Conservation (phyloP, 1,140 invertebrate species). For the Cydia amplana region DNA sequence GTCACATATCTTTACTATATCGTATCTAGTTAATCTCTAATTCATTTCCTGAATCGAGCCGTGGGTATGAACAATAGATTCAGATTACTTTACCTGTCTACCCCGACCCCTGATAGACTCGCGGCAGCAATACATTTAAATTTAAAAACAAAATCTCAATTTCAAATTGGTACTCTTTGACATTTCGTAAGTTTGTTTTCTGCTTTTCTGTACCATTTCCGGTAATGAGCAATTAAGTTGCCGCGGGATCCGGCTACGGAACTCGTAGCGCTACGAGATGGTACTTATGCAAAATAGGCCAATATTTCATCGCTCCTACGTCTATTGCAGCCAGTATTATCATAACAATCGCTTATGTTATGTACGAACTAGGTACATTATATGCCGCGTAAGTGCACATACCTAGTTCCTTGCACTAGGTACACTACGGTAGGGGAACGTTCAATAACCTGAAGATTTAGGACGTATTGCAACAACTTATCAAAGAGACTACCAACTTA, state of each 20-base stretch:
- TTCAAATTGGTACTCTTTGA: conserved; percentile 34
- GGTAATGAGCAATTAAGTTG: conserved; percentile 68
- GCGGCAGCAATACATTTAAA: too few relatives aligned
- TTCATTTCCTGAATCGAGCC: too few relatives aligned
- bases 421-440: not conserved
- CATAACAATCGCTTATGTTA: conserved; percentile 69
- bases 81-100: too few relatives aligned
- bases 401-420: not conserved
- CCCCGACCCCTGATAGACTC: too few relatives aligned
- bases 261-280: conserved; percentile 58
- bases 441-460: not conserved
- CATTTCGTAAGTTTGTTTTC: conserved; percentile 47
- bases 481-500: not conserved
- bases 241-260: conserved; percentile 59
- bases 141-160: too few relatives aligned
- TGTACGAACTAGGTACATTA: conserved; percentile 50
- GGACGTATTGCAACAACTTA: not conserved
- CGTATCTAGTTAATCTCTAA: too few relatives aligned
- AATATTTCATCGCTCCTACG: conserved; percentile 74
- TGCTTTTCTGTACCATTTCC: conserved; percentile 51
- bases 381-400: conserved; percentile 20
- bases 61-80: not conserved
- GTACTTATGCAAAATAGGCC: conserved; percentile 75
- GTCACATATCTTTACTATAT: too few relatives aligned
- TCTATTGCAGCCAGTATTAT: conserved; percentile 72